Conservation (phyloP, 1,140 invertebrate species). For the Piezodorus guildinii region DNA sequence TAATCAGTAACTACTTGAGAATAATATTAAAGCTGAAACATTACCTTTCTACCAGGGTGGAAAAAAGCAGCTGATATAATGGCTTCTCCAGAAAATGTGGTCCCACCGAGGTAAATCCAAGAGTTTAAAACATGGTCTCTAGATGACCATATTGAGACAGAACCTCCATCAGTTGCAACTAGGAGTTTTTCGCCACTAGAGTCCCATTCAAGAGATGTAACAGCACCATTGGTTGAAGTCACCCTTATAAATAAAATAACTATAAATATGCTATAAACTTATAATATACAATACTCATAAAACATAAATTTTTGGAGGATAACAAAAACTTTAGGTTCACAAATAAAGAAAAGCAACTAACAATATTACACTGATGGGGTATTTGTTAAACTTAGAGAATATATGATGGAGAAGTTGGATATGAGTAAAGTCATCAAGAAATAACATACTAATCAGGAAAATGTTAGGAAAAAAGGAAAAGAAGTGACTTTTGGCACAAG, state of each 20-base stretch:
- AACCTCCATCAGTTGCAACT: slow-evolving; percentile 59
- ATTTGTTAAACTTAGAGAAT: no score
- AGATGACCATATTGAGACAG: slow-evolving; percentile 62
- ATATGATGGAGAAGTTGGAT: no score
- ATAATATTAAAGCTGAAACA: slow-evolving; percentile 1
- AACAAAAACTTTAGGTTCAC: no score
- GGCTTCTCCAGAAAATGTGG: slow-evolving; percentile 57
- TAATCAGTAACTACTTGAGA: background rate
- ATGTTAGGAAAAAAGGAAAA: no score
- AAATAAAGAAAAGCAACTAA: no score
- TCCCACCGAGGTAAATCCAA: slow-evolving; percentile 40
- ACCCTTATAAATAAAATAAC: slow-evolving; percentile 36
- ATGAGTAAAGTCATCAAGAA: no score
- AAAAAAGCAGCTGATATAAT: slow-evolving; percentile 71
- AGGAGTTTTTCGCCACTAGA: slow-evolving; percentile 63
- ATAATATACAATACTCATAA: no score
- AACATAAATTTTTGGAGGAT: no score
- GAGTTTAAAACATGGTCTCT: slow-evolving; percentile 70
- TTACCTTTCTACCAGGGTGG: slow-evolving; percentile 67
- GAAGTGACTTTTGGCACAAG: no score
- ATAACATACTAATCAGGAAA: no score
- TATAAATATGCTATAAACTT: no score
- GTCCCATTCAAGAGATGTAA: slow-evolving; percentile 77
- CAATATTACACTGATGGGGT: no score
- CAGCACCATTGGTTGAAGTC: slow-evolving; percentile 39